A percentile compares a stretch with the other conserved stretches of the same genome.
Conservation (phyloP, 2,888 invertebrate species). For the Diaprepes abbreviatus region DNA sequence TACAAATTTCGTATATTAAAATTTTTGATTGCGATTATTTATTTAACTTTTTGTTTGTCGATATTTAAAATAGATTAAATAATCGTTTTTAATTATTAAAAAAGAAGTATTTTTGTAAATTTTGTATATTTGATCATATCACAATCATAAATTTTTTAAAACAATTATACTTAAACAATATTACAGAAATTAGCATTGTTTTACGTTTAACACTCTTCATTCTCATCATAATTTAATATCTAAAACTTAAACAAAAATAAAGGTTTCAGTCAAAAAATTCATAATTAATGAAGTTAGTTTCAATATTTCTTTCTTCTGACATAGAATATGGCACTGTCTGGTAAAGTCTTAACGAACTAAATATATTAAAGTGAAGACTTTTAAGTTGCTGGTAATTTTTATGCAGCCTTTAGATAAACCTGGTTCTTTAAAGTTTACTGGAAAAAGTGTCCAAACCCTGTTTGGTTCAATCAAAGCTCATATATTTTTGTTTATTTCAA, state of each 20-base stretch:
- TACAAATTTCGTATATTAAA: slow-evolving; percentile 46
- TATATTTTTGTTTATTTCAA: too few species aligned
- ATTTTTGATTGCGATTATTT: slow-evolving; percentile 44
- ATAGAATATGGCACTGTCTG: slow-evolving; percentile 41
- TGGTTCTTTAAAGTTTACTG: too few species aligned
- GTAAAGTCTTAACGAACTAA: slow-evolving; percentile 42
- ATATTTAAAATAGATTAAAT: too few species aligned
- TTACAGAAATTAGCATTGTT: slow-evolving; percentile 15
- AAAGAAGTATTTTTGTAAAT: too few species aligned
- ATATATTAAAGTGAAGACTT: neutral
- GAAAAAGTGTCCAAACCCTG: too few species aligned
- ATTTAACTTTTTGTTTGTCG: neutral
- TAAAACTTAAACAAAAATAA: slow-evolving; percentile 32
- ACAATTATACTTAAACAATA: slow-evolving; percentile 9
- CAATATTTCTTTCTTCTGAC: slow-evolving; percentile 18
- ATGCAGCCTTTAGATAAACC: slow-evolving; percentile 42
- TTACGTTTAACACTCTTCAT: slow-evolving; percentile 17
- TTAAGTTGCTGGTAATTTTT: neutral
- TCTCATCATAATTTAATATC: neutral
- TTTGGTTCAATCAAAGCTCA: too few species aligned
- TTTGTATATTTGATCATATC: too few species aligned
- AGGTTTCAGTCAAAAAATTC: slow-evolving; percentile 36
- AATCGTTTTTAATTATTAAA: too few species aligned
- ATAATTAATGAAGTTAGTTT: neutral
- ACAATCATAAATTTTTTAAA: slow-evolving; percentile 23